phyloP scores from a whole-genome alignment of 1,140 invertebrate genomes.

The Zaprionus taronus region DNA sequence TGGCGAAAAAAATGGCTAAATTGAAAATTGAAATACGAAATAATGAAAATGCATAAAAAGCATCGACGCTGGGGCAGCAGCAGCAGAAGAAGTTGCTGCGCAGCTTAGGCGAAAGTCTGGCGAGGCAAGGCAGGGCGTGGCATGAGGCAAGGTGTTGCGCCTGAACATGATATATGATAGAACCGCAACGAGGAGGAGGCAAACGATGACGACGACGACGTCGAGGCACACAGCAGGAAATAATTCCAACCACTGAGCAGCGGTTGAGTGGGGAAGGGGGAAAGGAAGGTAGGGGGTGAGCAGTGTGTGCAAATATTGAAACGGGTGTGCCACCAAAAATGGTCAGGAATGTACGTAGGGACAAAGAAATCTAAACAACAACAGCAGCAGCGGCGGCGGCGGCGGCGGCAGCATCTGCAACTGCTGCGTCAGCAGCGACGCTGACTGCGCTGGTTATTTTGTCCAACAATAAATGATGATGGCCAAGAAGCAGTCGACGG shows the following conservation, averaged over 20 bases:
- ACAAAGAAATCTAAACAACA: conserved; percentile 82
- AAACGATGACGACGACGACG: conserved; percentile 27
- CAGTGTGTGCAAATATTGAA: conserved; percentile 73
- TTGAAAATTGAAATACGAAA: conserved; percentile 72
- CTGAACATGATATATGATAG: conserved; percentile 81
- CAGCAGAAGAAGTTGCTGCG: conserved; percentile 8
- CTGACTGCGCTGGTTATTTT: conserved; percentile 42
- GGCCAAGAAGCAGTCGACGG: conserved; percentile 47
- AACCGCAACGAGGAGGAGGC: conserved; percentile 44
- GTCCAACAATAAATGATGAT: conserved; percentile 73
- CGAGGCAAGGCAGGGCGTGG: background rate
- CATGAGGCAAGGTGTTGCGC: conserved; percentile 51
- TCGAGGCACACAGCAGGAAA: conserved; percentile 66
- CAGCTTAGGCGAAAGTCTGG: conserved; percentile 27
- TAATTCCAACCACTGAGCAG: conserved; percentile 63
- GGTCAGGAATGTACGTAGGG: conserved; percentile 44
- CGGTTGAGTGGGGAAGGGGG: background rate
- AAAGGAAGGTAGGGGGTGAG: background rate
- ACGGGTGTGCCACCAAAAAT: conserved; percentile 60
- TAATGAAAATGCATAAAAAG: conserved; percentile 81
- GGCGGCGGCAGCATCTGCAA: conserved; percentile 18
- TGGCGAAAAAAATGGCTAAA: conserved; percentile 43
- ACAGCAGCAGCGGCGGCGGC: conserved; percentile 31
- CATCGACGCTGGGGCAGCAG: background rate
- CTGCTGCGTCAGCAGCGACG: background rate